These are phyloP conservation scores for Dryoscopus gambensis DNA, from an alignment of 2,113 vertebrate genomes.

Conservation along the genomic window DNA sequence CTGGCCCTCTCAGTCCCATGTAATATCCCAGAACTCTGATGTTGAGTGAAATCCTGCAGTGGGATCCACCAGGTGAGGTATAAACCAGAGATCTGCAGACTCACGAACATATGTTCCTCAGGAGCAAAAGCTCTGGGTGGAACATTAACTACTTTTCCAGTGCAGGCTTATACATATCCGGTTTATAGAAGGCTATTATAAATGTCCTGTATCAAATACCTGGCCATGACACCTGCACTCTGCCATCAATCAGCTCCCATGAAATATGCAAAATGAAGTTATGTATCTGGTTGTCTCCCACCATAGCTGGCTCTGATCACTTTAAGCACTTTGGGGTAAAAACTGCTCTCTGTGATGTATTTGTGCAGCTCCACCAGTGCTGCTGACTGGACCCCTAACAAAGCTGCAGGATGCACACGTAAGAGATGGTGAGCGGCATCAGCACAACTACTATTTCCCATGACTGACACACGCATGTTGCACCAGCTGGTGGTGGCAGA, in stretches of 20 bases:
- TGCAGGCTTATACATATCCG: background rate
- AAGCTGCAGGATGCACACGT: background rate
- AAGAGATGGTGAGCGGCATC: background rate
- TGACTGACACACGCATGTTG: background rate
- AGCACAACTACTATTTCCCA: background rate
- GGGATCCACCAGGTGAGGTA: background rate
- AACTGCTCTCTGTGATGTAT: background rate
- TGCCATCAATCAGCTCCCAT: background rate
- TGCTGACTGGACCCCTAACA: background rate
- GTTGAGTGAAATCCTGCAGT: background rate
- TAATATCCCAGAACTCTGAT: background rate
- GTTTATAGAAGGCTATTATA: background rate
- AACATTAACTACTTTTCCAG: background rate
- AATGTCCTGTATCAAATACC: background rate
- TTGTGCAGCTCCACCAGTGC: background rate
- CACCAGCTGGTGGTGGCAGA: conserved; percentile 56
- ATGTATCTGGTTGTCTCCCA: background rate
- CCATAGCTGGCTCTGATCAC: background rate
- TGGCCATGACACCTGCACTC: background rate
- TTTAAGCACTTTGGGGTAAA: background rate
- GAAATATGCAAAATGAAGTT: background rate
- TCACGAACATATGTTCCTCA: background rate
- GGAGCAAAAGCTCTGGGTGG: background rate
- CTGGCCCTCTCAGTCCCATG: background rate
- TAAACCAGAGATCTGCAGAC: background rate